Evolutionary conservation across 1,140 invertebrate genomes (phyloP).

Genomic region (Dreissena rostriformis): DNA sequence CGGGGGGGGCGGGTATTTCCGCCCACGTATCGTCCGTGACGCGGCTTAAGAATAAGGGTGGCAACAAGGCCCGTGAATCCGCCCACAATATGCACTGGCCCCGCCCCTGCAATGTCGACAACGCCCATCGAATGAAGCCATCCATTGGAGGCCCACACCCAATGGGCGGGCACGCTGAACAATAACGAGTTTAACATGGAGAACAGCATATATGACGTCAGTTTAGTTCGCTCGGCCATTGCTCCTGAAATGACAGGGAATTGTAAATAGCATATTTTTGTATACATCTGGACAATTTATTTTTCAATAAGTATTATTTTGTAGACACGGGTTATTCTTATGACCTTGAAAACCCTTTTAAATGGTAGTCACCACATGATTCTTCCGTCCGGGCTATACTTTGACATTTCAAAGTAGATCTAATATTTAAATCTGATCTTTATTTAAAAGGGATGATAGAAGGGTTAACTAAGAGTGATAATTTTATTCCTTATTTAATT

Average conservation of each 20-base stretch:
- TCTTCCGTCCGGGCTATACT: too few relatives aligned
- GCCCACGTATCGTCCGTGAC: conserved; percentile 90
- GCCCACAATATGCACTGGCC: conserved; percentile 95
- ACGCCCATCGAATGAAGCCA: conserved; percentile 71
- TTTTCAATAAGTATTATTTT: too few relatives aligned
- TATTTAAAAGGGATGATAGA: too few relatives aligned
- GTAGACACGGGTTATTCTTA: too few relatives aligned
- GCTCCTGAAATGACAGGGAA: conserved; percentile 79
- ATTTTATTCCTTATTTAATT: too few relatives aligned
- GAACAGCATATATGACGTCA: conserved; percentile 84
- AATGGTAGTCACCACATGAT: too few relatives aligned
- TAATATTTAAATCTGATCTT: too few relatives aligned
- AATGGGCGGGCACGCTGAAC: conserved; percentile 95
- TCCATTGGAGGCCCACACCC: conserved; percentile 84
- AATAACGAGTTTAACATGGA: conserved; percentile 86
- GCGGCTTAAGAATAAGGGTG: conserved; percentile 93
- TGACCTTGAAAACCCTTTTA: too few relatives aligned
- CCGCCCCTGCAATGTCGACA: conserved; percentile 88
- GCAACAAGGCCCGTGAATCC: conserved; percentile 90
- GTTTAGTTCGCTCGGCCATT: conserved; percentile 84
- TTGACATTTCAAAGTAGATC: too few relatives aligned
- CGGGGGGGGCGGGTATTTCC: conserved; percentile 85
- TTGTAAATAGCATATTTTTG: conserved; percentile 54
- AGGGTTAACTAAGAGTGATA: too few relatives aligned
- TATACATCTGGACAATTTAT: too few relatives aligned